Evolutionary conservation across 2,888 invertebrate genomes (phyloP), one percentile per base, ranked within the genome.

Genomic region (Nymphalis c-album): DNA sequence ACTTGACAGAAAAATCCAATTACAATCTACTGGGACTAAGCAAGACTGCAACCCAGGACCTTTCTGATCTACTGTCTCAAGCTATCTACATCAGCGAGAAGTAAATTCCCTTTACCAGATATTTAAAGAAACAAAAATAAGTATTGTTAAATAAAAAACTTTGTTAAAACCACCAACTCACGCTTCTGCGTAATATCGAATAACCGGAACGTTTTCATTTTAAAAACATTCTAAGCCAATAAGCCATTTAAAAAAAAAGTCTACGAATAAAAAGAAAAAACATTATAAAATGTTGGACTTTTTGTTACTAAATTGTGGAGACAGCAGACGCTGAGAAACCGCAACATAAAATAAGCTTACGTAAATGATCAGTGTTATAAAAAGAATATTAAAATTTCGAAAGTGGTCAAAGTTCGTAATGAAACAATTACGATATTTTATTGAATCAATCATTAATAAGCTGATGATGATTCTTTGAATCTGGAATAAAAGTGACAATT

Each of bases 201-300:
- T 26, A 55, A 17, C n/a, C 53, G 53, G 53, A 55, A 55, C 17
- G 53, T 26, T 55, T 26, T 16, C 5, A 55, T 55, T 55, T 55
- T 22, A 55, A 55, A 53, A 31, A 2, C 53, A 55, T 31, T 55
- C 53, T 17, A 31, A 55, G 17, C 17, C 26, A 26, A 31, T 53
- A 53, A 53, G 17, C 5, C 13, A 6, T 31, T 31, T 31, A 17
- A 8, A 55, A 55, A n/a, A 0, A 55, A 17, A 40, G 13, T 31
- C 31, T 17, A 55, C 26, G 16, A 17, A 53, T 26, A 26, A 26
- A 22, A 17, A 53, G 31, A 53, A 53, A 22, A 51, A 31, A 17
- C 1, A 7, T 10, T 6, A n/a, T 10, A 40, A 57, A 40, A 40
- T 40, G n/a, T 10, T 10, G 26, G n/a, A 5, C 4, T 57, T 57